Base-by-base conservation (phyloP, 2,113 vertebrate species). In the Sciurus niger region DNA sequence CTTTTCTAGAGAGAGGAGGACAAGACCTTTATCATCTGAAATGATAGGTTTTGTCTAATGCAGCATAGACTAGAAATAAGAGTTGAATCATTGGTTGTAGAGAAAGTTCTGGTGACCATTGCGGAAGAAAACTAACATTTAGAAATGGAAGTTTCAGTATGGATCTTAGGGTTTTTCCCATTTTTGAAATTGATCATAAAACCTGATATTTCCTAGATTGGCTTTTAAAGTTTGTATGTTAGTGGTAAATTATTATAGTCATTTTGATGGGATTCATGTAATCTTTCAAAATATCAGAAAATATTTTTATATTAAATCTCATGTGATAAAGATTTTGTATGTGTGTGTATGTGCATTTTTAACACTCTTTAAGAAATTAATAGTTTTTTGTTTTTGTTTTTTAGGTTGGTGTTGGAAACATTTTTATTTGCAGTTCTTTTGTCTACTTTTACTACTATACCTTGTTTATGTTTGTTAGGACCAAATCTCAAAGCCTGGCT, bases 401-500 rank as follows among this genome's bases (percentile, higher is more conserved):
- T 13, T 97, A 99, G 99, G 95, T 99, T 98, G 70, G 99, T 99
- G 18, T 97, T 99, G 94, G 99, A 99, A 98, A 99, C 99, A 0
- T 99, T 99, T 98, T 99, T 99, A 72, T 99, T 99, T 51, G 98
- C 99, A 22, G 99, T 99, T 96, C 98, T 99, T 14, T 98, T 99
- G 88, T 99, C 99, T 89, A 99, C 99, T 2, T 99, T 99, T 78
- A 99, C 99, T 96, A 99, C 99, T 7, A 97, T 99, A 89, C 99
- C 99, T 74, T 99, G 99, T 97, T 98, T 99, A 43, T 99, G 99
- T 98, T 93, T 99, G 82, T 98, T 99, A 68, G 99, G 99, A 90
- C 99, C 99, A 97, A 99, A 99, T 13, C 60, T 99, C 80, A 99
- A 99, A 97, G 99, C 99, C 0, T 99, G 99, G 99, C 99, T 99